Base-by-base conservation (phyloP, 2,797 vertebrate genomes). In the Cirrhinus molitorella region DNA sequence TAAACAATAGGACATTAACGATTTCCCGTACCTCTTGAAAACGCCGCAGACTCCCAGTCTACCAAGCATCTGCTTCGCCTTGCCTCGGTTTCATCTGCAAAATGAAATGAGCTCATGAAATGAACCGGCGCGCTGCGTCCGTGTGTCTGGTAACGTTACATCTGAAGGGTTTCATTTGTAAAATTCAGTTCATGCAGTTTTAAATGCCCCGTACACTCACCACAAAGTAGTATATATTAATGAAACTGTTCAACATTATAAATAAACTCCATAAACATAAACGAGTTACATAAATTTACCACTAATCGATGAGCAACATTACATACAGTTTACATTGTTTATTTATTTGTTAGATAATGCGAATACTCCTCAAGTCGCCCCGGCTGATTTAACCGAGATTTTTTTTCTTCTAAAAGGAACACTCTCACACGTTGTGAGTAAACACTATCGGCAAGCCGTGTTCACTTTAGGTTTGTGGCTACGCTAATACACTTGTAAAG, bases 81-180 rank as follows among this genome's bases (percentile, higher is more conserved):
- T 80, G 83, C 80, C 70, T 91, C 87, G 88, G 85, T 91, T 85
- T 91, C 93, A 94, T 94, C 94, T 94, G 88, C 25, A 91, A 88
- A 91, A 47, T 91, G 6, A 88, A 86, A 87, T 47, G 37, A 71
- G 47, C 31, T 80, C 16, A 28, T 68, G 17, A 75, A 79, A 79
- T 45, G 3, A 78, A 86, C 0, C 9, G 1, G 17, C 75, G 2
- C 87, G 67, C 21, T 28, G 17, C 21, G 47, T 59, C 28, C 17
- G 23, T 47, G 14, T 37, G 19, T 49, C 16, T 51, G 23, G 3
- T 45, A 51, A 37, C 8, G 37, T 37, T 55, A 55, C 10, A 55
- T 34, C 31, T 34, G 31, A 2, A 10, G 16, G 14, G 1, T 16
- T 51, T 25, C 45, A 66, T 1, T 53, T 25, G 47, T 25, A 45